Conservation (phyloP, 2,113 vertebrate genomes). For the Cyphomyrus discorhynchus region DNA sequence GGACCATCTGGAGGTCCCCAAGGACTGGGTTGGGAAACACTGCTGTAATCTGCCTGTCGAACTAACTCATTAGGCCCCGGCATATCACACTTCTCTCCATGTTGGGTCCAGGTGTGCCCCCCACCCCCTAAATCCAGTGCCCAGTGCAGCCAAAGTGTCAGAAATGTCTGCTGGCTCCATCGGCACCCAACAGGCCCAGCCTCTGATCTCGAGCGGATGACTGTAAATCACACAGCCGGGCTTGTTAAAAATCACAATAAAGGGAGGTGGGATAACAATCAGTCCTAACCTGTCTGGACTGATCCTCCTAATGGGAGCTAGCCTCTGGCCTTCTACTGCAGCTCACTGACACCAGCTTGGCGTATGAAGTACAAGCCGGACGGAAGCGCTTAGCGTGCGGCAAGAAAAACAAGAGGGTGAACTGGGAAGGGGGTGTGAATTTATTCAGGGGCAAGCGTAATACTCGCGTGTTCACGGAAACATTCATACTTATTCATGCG, state of each 20-base stretch:
- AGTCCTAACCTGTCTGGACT: conserved; percentile 33
- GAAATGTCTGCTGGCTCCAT: conserved; percentile 47
- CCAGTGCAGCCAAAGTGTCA: conserved; percentile 39
- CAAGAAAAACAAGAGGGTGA: not conserved
- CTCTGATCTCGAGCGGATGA: conserved; percentile 56
- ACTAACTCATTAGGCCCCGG: conserved; percentile 54
- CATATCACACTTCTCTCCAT: conserved; percentile 63
- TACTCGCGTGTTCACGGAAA: too few relatives aligned
- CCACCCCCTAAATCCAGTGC: conserved; percentile 19
- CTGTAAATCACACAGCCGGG: conserved; percentile 55
- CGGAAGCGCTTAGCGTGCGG: not conserved
- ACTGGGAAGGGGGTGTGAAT: not conserved
- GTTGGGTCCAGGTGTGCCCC: conserved; percentile 57
- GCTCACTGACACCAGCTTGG: not conserved
- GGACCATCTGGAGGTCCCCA: not conserved
- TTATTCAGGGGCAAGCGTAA: not conserved
- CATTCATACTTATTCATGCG: too few relatives aligned
- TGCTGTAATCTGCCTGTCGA: conserved; percentile 50
- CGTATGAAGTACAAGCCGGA: not conserved
- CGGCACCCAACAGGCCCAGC: conserved; percentile 27
- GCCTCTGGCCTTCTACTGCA: not conserved
- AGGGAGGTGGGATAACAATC: conserved; percentile 50
- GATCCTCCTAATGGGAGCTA: conserved; percentile 43
- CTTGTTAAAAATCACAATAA: conserved; percentile 60
- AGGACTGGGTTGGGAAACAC: not conserved